Base-by-base conservation (phyloP, 2,113 vertebrate species). In the Solenodon paradoxus region DNA sequence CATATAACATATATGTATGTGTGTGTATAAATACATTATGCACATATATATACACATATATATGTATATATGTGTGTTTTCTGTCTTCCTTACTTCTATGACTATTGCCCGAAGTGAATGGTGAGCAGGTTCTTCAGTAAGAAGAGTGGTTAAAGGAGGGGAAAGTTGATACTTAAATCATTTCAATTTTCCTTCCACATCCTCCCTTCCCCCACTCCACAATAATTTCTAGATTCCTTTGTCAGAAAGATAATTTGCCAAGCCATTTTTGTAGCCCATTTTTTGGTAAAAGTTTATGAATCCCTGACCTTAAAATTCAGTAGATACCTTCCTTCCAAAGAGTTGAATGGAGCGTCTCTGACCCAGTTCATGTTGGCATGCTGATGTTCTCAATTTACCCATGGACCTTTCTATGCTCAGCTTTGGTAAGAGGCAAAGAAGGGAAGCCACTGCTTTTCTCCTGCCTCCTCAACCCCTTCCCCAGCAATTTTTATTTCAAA, bases 271-370 rank as follows among this genome's bases (percentile, higher is more conserved):
- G 38, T 63, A 83, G 12, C 20, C 64, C 10, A 28, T 89, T 94
- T 92, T 49, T 91, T 57, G 12, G 45, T 75, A 45, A 77, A 49
- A 13, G 42, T 88, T 75, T 63, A 38, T 68, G 74, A 32, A 68
- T 81, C 69, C 7, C 74, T 96, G 68, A 87, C 66, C 49, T 75
- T 64, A 88, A 66, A 88, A 84, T 55, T 83, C 30, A 92, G 30
- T 47, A 82, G 9, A 35, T 80, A 5, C 19, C 38, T 87, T 71
- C 61, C 84, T 64, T 79, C 72, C 10, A 61, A 86, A 82, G 49
- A 92, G 20, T 10, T 45, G 17, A 74, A 38, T 38, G 40, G 28
- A 53, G 9, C 51, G 10, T 38, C 24, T 20, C 77, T 47, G 71
- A 57, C 38, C 64, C 30, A 17, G 42, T 64, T 47, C 61, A 24